Evolutionary conservation across 2,888 invertebrate species (phyloP).

Genomic region (Lasioglossum marginatum): DNA sequence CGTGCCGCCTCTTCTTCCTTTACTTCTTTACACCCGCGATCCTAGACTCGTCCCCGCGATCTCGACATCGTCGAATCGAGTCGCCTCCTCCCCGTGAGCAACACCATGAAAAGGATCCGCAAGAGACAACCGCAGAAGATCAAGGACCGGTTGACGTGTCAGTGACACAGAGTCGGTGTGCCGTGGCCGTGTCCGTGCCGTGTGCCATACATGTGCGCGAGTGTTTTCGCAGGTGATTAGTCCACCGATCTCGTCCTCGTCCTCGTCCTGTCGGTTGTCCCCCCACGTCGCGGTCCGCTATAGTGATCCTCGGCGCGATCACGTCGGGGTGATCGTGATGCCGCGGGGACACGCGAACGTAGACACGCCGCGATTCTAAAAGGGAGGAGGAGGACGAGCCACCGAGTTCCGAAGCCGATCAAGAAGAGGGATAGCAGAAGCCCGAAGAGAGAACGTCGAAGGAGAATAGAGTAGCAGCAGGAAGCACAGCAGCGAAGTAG

Average conservation of each 20-base stretch:
- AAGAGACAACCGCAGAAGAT: slow-evolving; percentile 75
- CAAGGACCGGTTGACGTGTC: slow-evolving; percentile 57
- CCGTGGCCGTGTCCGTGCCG: slow-evolving; percentile 7
- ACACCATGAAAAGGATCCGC: slow-evolving; percentile 75
- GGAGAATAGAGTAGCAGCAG: neutral
- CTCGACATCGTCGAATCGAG: neutral
- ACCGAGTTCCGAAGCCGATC: neutral
- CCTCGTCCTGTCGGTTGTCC: neutral
- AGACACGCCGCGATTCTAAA: neutral
- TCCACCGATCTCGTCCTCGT: neutral
- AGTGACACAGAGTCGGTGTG: slow-evolving; percentile 53
- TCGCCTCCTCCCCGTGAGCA: neutral
- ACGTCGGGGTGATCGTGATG: slow-evolving; percentile 41
- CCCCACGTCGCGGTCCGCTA: neutral
- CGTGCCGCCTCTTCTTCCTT: neutral
- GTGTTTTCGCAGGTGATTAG: neutral
- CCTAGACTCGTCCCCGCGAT: neutral
- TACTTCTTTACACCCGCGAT: neutral
- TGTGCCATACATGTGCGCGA: slow-evolving; percentile 37
- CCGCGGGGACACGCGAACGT: slow-evolving; percentile 35
- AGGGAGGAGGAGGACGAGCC: neutral
- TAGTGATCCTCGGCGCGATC: slow-evolving; percentile 1
- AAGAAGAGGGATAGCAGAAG: neutral
- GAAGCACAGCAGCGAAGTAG: neutral
- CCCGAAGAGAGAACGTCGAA: neutral